Evolutionary conservation across 2,113 vertebrate genomes (phyloP).

Genomic region (Aegotheles bennettii): DNA sequence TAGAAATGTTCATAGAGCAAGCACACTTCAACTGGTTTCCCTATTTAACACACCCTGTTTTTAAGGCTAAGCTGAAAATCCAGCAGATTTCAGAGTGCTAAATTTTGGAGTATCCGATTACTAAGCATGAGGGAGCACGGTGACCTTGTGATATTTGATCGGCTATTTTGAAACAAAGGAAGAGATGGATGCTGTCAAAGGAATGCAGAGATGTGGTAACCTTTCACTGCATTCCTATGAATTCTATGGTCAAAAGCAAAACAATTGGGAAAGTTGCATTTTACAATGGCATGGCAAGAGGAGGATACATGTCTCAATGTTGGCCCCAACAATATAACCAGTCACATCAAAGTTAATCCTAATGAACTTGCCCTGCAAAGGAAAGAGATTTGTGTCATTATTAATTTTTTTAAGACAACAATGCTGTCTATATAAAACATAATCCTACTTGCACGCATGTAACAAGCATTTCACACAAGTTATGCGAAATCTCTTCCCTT

Average conservation of each 20-base stretch:
- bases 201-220: background rate
- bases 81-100: background rate
- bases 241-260: background rate
- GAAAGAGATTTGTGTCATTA: background rate
- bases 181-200: background rate
- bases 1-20: background rate
- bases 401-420: background rate
- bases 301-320: slow-evolving; percentile 99
- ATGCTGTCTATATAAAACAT: background rate
- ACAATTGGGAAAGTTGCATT: background rate
- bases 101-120: background rate
- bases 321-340: slow-evolving; percentile 97
- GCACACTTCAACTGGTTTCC: background rate
- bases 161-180: background rate
- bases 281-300: background rate
- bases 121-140: fast-evolving
- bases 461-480: background rate
- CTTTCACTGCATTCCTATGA: background rate
- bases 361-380: slow-evolving; percentile 94
- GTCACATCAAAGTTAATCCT: slow-evolving; percentile 98
- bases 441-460: background rate
- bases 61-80: background rate
- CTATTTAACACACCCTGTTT: background rate
- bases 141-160: background rate
- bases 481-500: background rate